phyloP scores from a whole-genome alignment of 2,113 vertebrate species.

The Oncorhynchus clarkii region DNA sequence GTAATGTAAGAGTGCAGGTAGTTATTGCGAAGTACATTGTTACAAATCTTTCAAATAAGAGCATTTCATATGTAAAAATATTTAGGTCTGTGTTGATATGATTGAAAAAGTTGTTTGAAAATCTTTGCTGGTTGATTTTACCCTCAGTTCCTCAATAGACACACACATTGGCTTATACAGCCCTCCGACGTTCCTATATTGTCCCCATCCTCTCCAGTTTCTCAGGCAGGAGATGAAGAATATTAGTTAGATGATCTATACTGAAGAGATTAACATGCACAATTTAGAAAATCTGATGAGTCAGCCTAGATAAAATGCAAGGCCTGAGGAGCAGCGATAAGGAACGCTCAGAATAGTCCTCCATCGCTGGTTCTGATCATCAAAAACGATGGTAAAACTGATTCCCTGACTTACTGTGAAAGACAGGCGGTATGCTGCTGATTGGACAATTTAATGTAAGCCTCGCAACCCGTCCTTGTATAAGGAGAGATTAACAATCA shows the following conservation, averaged over 20 bases:
- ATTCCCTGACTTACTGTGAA: constrained; percentile 35
- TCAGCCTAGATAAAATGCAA: constrained; percentile 47
- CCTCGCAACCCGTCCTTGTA: constrained; percentile 10
- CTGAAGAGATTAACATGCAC: background rate
- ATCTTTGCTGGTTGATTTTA: background rate
- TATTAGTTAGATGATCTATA: background rate
- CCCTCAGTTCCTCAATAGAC: background rate
- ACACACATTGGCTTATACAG: background rate
- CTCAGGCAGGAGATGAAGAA: background rate
- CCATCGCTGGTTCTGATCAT: constrained; percentile 50
- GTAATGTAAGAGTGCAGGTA: background rate
- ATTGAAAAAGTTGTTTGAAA: background rate
- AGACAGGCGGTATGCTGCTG: constrained; percentile 52
- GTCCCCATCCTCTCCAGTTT: background rate
- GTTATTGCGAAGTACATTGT: background rate
- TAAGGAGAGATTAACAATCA: constrained; percentile 40
- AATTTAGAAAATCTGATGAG: constrained; percentile 58
- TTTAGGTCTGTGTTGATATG: background rate
- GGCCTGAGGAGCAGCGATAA: constrained; percentile 47
- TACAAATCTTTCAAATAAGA: no score
- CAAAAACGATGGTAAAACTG: constrained; percentile 37
- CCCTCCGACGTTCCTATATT: background rate
- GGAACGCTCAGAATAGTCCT: constrained; percentile 13
- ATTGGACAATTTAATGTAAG: constrained; percentile 49
- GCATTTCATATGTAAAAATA: background rate